Conservation (phyloP, 2,888 invertebrate genomes). For the Drosophila siamana region DNA sequence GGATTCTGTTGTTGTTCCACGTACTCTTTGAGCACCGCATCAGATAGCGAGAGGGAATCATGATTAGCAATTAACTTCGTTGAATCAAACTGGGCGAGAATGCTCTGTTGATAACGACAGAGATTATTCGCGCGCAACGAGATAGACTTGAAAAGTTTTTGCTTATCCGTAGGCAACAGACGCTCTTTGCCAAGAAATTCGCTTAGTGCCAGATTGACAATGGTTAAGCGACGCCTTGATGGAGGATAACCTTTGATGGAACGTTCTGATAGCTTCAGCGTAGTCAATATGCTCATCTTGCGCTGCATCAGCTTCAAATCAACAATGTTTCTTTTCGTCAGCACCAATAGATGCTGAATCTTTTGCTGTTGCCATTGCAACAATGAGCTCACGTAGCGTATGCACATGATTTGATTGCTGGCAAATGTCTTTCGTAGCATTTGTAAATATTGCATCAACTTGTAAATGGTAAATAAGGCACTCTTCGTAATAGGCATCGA, state of each 20-base stretch:
- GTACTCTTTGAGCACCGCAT: conserved; percentile 91
- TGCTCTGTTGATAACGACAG: conserved; percentile 87
- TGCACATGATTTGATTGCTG: conserved; percentile 89
- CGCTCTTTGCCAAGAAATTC: conserved; percentile 83
- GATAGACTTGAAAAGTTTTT: conserved; percentile 87
- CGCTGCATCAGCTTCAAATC: conserved; percentile 66
- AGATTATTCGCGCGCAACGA: conserved; percentile 89
- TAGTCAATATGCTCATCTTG: conserved; percentile 58
- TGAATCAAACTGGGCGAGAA: conserved; percentile 88
- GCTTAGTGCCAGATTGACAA: conserved; percentile 51
- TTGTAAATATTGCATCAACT: conserved; percentile 93
- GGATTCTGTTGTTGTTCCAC: conserved; percentile 89
- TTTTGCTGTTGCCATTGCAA: conserved; percentile 89
- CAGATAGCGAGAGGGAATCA: conserved; percentile 87
- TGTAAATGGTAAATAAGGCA: conserved; percentile 91
- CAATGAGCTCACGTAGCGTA: conserved; percentile 91
- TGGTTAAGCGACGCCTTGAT: conserved; percentile 39
- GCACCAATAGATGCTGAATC: conserved; percentile 48
- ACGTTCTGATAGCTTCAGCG: conserved; percentile 59
- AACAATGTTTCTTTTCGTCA: conserved; percentile 52
- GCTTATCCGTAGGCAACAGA: conserved; percentile 87
- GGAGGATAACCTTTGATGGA: conserved; percentile 57
- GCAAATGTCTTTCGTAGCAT: conserved; percentile 90
- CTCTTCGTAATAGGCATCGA: conserved; percentile 92
- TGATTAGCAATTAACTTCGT: conserved; percentile 94